Percentiles rank a stretch among this genome's conserved stretches.
Evolutionary conservation across 1,140 invertebrate genomes (phyloP).

Genomic region (Mercenaria mercenaria): DNA sequence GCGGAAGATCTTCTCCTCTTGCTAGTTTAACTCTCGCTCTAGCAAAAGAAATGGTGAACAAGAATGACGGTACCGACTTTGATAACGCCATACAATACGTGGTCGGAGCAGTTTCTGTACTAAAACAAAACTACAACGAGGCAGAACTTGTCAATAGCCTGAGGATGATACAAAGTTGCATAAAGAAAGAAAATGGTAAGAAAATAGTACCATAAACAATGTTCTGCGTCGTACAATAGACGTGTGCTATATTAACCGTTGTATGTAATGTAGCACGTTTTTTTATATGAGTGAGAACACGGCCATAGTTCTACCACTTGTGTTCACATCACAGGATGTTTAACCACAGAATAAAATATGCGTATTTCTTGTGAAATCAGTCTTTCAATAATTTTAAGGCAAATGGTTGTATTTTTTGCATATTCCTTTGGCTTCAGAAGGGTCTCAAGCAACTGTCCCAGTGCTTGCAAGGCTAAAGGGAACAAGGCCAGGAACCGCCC

Average conservation of each 20-base stretch:
- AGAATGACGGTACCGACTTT: background rate
- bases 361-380: too few relatives aligned
- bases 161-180: background rate
- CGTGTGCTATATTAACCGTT: background rate
- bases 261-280: background rate
- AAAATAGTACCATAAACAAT: too few relatives aligned
- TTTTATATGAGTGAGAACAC: background rate
- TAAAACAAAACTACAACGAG: conserved; percentile 18
- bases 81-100: conserved; percentile 6
- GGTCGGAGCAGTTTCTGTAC: background rate
- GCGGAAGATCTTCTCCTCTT: background rate
- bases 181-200: conserved; percentile 19
- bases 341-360: too few relatives aligned
- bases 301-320: background rate
- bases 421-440: too few relatives aligned
- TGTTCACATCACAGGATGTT: too few relatives aligned
- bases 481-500: too few relatives aligned
- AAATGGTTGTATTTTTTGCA: too few relatives aligned
- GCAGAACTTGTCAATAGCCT: background rate
- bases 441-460: too few relatives aligned
- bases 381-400: too few relatives aligned
- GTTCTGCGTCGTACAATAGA: too few relatives aligned
- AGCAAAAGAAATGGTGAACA: background rate
- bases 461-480: too few relatives aligned
- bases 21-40: background rate